Base-by-base conservation (phyloP, 2,113 vertebrate species). In the Tautogolabrus adspersus region DNA sequence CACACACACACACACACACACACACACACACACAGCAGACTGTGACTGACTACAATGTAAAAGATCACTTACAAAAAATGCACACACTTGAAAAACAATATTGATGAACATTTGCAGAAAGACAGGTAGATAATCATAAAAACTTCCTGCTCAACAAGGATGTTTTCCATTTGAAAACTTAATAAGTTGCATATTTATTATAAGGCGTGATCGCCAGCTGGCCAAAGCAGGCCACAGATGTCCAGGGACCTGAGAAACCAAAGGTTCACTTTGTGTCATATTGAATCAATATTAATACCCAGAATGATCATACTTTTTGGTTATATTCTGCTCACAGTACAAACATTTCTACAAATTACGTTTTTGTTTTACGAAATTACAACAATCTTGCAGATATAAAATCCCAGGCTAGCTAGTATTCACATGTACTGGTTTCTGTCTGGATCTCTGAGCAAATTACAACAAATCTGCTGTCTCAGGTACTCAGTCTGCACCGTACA, bases 121-220 rank as follows among this genome's bases (percentile, higher is more conserved):
- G 51, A 66, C 21, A 75, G 65, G 38, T 40, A 66, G 37, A 37
- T 51, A 19, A 75, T 61, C n/a, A 66, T 15, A 64, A 54, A 72
- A 6, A 9, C 11, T 46, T 18, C 6, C 60, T 78, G 38, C 70
- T 64, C n/a, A 37, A 23, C 49, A 54, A n/a, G 21, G 55, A 38
- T 8, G 0, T 19, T 26, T 23, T 8, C 15, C 23, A 66, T 56
- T 42, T 22, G n/a, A 57, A 66, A 73, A 52, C 16, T 7, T 16
- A 26, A 65, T 26, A 8, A 56, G 51, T 59, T 0, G 3, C 18
- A 21, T 68, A 51, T n/a, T 67, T 37, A 61, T 38, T 37, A 6
- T 18, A 1, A 59, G 23, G 13, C 12, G 30, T 4, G 10, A 77
- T 59, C 10, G 40, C 40, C 30, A 66, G 9, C 38, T 42, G 38